A percentile compares a stretch with the other conserved stretches of the same genome.
These are phyloP conservation scores for Meloidogyne hapla DNA, from an alignment of 1,140 invertebrate genomes.

Conservation along the genomic window DNA sequence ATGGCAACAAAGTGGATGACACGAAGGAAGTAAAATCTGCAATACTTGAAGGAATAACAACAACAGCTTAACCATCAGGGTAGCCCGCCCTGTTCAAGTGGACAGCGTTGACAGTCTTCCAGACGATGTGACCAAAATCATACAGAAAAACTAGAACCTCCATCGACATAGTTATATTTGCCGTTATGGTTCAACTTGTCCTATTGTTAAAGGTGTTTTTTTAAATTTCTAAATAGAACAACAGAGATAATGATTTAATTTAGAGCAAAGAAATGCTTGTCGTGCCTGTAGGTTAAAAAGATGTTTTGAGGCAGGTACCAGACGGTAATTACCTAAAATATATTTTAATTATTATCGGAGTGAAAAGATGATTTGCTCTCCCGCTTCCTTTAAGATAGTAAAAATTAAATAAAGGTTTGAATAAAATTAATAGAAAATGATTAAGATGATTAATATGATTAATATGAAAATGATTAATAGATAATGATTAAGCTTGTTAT, in stretches of 20 bases:
- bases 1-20: not conserved
- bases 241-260: not conserved
- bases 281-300: slow-evolving; percentile 90
- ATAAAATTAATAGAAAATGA: too few relatives aligned
- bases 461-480: too few relatives aligned
- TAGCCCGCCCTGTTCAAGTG: not conserved
- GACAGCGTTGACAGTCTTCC: not conserved
- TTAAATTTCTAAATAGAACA: too few relatives aligned
- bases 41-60: not conserved
- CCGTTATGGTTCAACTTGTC: not conserved
- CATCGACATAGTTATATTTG: not conserved
- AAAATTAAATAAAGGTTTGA: too few relatives aligned
- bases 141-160: not conserved
- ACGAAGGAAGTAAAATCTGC: not conserved
- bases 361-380: too few relatives aligned
- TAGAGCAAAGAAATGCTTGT: slow-evolving; percentile 80
- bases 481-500: too few relatives aligned
- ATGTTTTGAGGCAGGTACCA: slow-evolving; percentile 90
- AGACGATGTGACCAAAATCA: not conserved
- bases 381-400: too few relatives aligned
- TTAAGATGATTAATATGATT: too few relatives aligned
- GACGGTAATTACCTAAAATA: slow-evolving; percentile 68
- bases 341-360: too few relatives aligned
- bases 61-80: not conserved
- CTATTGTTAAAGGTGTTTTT: too few relatives aligned